These are phyloP conservation scores for Caracal caracal DNA, from an alignment of 2,113 vertebrate genomes.

Conservation along the genomic window DNA sequence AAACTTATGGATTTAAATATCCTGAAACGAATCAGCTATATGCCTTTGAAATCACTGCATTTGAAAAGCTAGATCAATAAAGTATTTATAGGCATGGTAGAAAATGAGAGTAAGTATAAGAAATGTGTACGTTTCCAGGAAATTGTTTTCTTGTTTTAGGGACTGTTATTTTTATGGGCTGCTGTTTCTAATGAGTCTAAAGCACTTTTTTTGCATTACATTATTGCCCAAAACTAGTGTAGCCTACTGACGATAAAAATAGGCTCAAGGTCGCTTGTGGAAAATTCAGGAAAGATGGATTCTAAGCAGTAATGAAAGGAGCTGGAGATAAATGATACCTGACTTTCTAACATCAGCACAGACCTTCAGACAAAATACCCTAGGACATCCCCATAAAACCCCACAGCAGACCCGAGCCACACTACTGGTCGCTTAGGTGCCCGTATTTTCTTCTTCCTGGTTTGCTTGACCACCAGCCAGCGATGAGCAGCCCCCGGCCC, in stretches of 20 bases:
- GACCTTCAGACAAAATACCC: background rate
- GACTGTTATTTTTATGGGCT: background rate
- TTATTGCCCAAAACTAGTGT: background rate
- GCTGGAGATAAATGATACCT: background rate
- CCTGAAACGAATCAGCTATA: background rate
- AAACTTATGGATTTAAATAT: background rate
- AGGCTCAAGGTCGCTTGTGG: background rate
- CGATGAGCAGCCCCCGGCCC: background rate
- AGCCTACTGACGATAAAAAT: background rate
- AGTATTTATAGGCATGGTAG: background rate
- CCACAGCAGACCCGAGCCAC: background rate
- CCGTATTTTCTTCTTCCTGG: background rate
- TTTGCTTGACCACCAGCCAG: background rate
- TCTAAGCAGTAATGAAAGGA: background rate
- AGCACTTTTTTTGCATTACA: background rate
- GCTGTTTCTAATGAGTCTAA: background rate
- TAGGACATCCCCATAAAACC: background rate
- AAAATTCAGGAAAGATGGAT: background rate
- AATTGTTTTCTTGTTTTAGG: background rate
- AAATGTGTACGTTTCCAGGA: slow-evolving; percentile 12
- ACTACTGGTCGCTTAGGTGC: background rate
- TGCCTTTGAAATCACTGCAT: background rate
- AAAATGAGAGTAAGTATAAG: background rate
- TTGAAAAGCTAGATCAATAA: background rate
- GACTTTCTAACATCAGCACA: background rate